Evolutionary conservation across 2,113 vertebrate genomes (phyloP).

Genomic region (Eolophus roseicapilla): DNA sequence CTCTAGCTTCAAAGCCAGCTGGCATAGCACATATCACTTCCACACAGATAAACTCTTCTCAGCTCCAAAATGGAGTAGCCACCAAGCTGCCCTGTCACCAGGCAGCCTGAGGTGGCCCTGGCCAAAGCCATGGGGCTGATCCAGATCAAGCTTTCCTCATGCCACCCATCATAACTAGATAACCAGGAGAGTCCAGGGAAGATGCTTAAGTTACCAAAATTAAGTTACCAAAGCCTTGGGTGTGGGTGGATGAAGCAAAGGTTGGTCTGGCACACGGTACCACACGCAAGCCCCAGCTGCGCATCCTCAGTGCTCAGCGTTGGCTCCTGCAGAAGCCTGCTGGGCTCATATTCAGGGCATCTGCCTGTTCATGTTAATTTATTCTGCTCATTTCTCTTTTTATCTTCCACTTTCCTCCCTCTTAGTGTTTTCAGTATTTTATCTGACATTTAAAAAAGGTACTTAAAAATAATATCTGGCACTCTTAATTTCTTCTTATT

Average conservation of each 20-base stretch:
- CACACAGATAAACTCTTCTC: not conserved
- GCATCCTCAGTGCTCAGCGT: fast-evolving
- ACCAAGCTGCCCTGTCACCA: fast-evolving
- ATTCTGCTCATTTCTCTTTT: not conserved
- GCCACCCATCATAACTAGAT: not conserved
- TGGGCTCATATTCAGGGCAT: not conserved
- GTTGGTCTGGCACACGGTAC: fast-evolving
- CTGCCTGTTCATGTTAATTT: not conserved
- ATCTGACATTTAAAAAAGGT: not conserved
- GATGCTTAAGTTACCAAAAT: not conserved
- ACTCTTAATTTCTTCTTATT: not conserved
- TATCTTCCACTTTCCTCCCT: not conserved
- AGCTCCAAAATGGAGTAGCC: not conserved
- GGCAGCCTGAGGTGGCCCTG: fast-evolving
- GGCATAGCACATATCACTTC: not conserved
- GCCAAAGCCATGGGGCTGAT: not conserved
- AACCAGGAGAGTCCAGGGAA: not conserved
- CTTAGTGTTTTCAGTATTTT: not conserved
- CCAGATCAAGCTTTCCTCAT: not conserved
- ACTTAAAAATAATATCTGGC: not conserved
- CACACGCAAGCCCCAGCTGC: not conserved
- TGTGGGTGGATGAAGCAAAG: not conserved
- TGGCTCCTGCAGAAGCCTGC: not conserved
- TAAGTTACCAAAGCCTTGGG: not conserved
- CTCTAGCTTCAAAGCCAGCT: not conserved